Conservation (phyloP, 2,888 invertebrate genomes). For the Troglohyphantes excavatus region DNA sequence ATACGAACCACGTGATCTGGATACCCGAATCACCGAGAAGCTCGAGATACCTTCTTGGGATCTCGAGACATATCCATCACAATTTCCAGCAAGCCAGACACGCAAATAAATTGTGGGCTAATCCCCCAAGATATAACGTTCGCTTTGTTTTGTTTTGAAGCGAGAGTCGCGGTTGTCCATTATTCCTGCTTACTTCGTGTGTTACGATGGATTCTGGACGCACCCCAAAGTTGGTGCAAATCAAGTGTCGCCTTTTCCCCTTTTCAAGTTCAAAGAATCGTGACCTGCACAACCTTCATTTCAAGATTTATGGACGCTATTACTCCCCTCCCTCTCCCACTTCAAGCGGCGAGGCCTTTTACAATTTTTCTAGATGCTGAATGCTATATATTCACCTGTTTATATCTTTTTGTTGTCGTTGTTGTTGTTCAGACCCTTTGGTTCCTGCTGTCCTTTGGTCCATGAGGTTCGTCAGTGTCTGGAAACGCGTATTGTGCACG, state of each 20-base stretch:
- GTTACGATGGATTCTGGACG: constrained; percentile 4
- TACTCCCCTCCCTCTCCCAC: too few relatives aligned
- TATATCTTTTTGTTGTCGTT: background rate
- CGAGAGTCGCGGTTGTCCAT: background rate
- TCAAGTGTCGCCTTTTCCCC: constrained; percentile 11
- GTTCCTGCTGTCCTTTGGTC: constrained; percentile 17
- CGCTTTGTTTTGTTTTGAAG: constrained; percentile 26
- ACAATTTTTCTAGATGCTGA: background rate
- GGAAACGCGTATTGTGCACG: background rate
- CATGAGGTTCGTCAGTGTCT: constrained; percentile 26
- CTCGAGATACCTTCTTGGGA: too few relatives aligned
- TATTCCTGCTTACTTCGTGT: background rate
- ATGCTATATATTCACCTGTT: background rate
- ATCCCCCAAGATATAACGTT: constrained; percentile 12
- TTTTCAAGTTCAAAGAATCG: constrained; percentile 56
- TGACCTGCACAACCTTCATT: constrained; percentile 16
- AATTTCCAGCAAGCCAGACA: constrained; percentile 33
- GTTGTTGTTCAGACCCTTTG: constrained; percentile 11
- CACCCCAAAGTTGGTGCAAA: background rate
- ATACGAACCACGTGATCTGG: too few relatives aligned
- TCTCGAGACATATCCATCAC: constrained; percentile 44
- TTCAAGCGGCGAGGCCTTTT: background rate
- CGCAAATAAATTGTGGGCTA: constrained; percentile 37
- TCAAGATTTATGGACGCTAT: constrained; percentile 49
- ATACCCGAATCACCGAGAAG: too few relatives aligned